Conservation (phyloP, 2,797 vertebrate species). For the Sitta carolinensis region DNA sequence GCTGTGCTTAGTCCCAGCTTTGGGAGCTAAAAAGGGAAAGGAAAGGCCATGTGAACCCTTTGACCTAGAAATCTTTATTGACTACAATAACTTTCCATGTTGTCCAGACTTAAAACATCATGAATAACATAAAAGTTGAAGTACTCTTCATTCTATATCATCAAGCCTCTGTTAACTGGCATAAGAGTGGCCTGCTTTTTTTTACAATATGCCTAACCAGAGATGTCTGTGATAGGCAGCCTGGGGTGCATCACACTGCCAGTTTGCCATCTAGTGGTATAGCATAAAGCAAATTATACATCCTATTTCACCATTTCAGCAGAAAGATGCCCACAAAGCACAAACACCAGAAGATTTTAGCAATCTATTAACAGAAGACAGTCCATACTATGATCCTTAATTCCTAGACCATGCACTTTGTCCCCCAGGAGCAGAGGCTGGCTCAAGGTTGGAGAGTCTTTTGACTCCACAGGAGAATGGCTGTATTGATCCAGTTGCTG, state of each 20-base stretch:
- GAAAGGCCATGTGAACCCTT: rapidly evolving
- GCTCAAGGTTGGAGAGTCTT: neutral
- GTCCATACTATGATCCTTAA: neutral
- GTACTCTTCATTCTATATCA: neutral
- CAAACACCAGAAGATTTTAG: neutral
- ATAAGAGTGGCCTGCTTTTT: neutral
- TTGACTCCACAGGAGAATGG: neutral
- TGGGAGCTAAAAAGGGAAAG: neutral
- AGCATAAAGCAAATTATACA: neutral
- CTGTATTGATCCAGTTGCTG: neutral
- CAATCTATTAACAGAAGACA: neutral
- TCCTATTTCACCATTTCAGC: neutral
- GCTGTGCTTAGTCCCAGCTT: neutral
- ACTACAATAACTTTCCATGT: neutral
- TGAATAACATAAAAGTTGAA: neutral
- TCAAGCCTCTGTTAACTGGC: neutral
- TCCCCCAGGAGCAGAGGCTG: neutral
- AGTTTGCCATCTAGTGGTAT: slow-evolving; percentile 66
- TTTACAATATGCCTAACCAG: neutral
- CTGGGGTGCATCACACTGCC: neutral
- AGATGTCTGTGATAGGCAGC: neutral
- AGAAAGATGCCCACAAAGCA: neutral
- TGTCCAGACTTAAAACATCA: neutral
- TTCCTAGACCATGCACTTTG: neutral
- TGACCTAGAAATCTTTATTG: neutral